Conservation (phyloP, 2,797 vertebrate species). For the Mareca strepera region DNA sequence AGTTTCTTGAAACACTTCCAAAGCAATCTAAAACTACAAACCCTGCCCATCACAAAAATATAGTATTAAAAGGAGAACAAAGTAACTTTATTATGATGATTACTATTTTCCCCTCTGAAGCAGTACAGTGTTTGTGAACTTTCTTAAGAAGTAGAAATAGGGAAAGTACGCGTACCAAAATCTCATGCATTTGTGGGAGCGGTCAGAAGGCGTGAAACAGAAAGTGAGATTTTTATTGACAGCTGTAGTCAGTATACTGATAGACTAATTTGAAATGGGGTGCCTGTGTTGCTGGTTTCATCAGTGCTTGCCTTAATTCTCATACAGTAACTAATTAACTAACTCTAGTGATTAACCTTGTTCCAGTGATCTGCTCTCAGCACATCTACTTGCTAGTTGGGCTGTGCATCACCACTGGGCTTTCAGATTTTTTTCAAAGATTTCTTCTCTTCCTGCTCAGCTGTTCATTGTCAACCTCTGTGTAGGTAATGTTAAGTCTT, state of each 20-base stretch:
- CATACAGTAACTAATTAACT: not conserved
- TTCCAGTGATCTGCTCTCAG: not conserved
- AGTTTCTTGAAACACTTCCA: not conserved
- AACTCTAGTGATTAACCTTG: not conserved
- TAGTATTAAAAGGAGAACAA: not conserved
- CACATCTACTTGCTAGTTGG: not conserved
- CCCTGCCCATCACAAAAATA: not conserved
- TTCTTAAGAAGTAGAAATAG: not conserved
- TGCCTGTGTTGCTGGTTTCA: not conserved
- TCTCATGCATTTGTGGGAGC: not conserved
- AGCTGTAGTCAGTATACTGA: not conserved
- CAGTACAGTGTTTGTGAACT: not conserved
- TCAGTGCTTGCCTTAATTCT: not conserved
- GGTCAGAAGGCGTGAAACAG: not conserved
- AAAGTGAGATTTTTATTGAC: not conserved
- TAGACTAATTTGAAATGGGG: not conserved
- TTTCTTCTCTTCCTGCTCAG: not conserved
- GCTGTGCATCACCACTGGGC: not conserved
- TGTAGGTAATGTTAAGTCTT: not conserved
- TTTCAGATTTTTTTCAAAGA: not conserved
- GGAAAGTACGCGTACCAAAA: rapidly evolving
- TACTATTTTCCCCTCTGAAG: not conserved
- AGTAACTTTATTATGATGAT: not conserved
- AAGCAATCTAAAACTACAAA: slow-evolving; percentile 5
- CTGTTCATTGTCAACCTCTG: not conserved